Percentiles rank a stretch among this genome's conserved stretches.
Conservation (phyloP, 2,888 invertebrate genomes). For the Zeuzera pyrina region DNA sequence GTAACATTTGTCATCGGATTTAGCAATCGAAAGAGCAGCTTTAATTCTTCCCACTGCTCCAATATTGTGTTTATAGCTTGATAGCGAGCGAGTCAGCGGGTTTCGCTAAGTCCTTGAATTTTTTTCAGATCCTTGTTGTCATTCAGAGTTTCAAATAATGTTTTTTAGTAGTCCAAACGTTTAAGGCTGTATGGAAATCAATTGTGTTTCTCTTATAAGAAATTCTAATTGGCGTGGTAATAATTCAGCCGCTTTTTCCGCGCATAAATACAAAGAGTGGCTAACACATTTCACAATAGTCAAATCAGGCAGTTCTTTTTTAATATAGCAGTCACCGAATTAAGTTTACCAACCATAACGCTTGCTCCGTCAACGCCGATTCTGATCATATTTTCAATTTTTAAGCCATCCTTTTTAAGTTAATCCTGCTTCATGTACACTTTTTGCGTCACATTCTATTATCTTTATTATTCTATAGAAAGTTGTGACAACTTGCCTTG, state of each 20-base stretch:
- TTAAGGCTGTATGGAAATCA: constrained; percentile 23
- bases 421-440: constrained; percentile 7
- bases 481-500: constrained; percentile 11
- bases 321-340: constrained; percentile 14
- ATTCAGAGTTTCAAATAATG: constrained; percentile 18
- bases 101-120: constrained; percentile 18
- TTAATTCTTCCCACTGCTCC: constrained; percentile 25
- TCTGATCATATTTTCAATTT: constrained; percentile 8
- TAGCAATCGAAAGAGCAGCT: constrained; percentile 21
- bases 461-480: constrained; percentile 17
- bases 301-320: constrained; percentile 13
- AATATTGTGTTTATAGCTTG: constrained; percentile 18
- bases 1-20: constrained; percentile 19
- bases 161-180: constrained; percentile 16
- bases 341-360: constrained; percentile 17
- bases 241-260: constrained; percentile 11
- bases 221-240: constrained; percentile 16
- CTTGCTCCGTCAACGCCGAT: constrained; percentile 20
- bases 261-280: constrained; percentile 14
- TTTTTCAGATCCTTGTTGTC: constrained; percentile 14
- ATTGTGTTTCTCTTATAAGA: constrained; percentile 18
- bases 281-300: constrained; percentile 9
- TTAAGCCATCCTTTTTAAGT: constrained; percentile 14
- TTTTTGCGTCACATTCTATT: constrained; percentile 12
- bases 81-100: constrained; percentile 18